Base-by-base conservation (phyloP, 2,113 vertebrate species). In the Geococcyx californianus region DNA sequence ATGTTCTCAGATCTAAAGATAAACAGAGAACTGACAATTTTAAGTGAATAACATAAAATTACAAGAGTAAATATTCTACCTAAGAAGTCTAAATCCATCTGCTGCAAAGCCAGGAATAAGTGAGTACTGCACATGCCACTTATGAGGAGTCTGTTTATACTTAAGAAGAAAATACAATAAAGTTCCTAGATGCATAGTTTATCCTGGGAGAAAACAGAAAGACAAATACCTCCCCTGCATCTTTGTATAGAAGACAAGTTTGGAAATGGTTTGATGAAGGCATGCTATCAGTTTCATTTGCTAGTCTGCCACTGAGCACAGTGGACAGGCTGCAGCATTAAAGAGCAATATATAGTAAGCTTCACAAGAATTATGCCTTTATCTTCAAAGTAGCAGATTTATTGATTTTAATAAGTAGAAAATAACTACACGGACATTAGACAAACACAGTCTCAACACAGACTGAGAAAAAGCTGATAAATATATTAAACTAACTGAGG, bases 391-490 rank as follows among this genome's bases (percentile, higher is more conserved):
- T 80, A 97, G 96, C 97, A 98, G 97, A 98, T 98, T 98, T 98
- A 98, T 98, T 98, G 97, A 97, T 98, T 98, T 98, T 97, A 97
- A 96, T 97, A 98, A 97, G 95, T 93, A 97, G 97, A 98, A 98
- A 98, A 98, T 98, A 98, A 97, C 97, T 97, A 96, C 95, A 95
- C 40, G 97, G 97, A 98, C 98, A 98, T 97, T 97, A 98, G 98
- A 98, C 97, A 98, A 98, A 98, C 97, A 98, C 92, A 98, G 97
- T 98, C 96, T 98, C 97, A 98, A 98, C 97, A 98, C 97, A 98
- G 97, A 97, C 97, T 97, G 97, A 97, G 97, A 54, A 97, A 98
- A 98, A 98, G 97, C 96, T 98, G 97, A 98, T 97, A 98, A 98
- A 98, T 98, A 94, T 98, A 97, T 98, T 98, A 98, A 97, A 98